phyloP scores from a whole-genome alignment of 2,797 vertebrate genomes.

The Spheniscus humboldti region DNA sequence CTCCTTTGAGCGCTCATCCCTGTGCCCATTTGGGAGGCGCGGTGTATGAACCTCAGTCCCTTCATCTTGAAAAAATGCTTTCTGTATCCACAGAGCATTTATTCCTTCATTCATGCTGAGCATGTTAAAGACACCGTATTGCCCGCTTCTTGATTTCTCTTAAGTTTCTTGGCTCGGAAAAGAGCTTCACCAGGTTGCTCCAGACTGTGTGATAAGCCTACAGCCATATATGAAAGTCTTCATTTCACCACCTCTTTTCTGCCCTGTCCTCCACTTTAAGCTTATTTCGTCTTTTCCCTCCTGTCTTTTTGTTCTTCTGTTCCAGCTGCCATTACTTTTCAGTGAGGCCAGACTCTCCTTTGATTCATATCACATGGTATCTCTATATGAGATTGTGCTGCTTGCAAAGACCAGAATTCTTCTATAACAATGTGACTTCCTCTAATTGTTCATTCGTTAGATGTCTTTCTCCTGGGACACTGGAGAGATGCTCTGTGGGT shows the following conservation, averaged over 20 bases:
- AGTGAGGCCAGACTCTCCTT: neutral
- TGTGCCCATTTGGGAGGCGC: accelerated
- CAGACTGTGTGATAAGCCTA: neutral
- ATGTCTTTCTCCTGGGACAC: conserved; percentile 1
- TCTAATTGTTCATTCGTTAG: conserved; percentile 36
- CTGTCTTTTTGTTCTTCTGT: neutral
- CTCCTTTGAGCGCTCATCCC: neutral
- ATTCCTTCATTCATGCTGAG: neutral
- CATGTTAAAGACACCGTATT: neutral
- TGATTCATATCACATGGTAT: neutral
- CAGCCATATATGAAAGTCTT: neutral
- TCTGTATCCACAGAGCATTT: neutral
- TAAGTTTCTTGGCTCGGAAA: neutral
- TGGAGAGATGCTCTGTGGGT: neutral
- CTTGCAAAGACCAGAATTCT: neutral
- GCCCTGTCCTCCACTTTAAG: neutral
- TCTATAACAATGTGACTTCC: neutral
- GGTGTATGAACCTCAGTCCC: neutral
- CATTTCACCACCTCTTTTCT: neutral
- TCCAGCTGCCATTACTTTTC: neutral
- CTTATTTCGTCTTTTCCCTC: neutral
- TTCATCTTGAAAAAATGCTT: neutral
- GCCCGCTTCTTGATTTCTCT: neutral
- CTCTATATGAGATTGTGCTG: neutral
- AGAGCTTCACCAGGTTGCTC: neutral